Base-by-base conservation (phyloP, 2,888 invertebrate genomes). In the Ypsolopha scabrella region DNA sequence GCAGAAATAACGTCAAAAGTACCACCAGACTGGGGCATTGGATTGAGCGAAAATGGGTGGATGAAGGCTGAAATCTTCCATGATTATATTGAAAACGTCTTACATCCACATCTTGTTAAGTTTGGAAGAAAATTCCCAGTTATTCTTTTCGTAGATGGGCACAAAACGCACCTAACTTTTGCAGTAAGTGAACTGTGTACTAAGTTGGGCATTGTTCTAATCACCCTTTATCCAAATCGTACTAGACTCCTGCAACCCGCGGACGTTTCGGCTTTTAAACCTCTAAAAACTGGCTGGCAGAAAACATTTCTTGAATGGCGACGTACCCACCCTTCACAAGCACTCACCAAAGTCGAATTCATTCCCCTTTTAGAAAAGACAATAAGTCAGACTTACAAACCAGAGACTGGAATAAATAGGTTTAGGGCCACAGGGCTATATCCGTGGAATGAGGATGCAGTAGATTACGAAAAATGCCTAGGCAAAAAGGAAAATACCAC, bases 121-220 rank as follows among this genome's bases (percentile, higher is more conserved):
- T 6, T 3, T n/a, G 43, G 13, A 2, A 43, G 1, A 43, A 6
- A 8, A 50, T 50, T 72, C 9, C 63, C 70, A 10, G 51, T 51
- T 14, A 48, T 37, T 1, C 10, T 10, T 53, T 55, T 53, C 51
- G 54, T 58, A 1, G 55, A 53, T 11, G 52, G 57, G 1, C 54
- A 54, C 34, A 55, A 55, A 52, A 53, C 46, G 1, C 13, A 53
- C 51, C 2, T 52, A 24, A 54, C 55, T 1, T 56, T 56, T 39
- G 52, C 34, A 34, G 36, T 48, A 37, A 49, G 48, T 37, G 11
- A 38, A 44, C 34, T 10, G 9, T 44, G 46, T 43, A 14, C 10
- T 37, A 46, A 51, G 35, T 38, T 34, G 38, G 34, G 41, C 13
- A 51, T 34, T 10, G 48, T 44, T 46, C n/a, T 38, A 1, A 46